These are phyloP conservation scores for Python bivittatus DNA, from an alignment of 2,113 vertebrate genomes.

Conservation along the genomic window DNA sequence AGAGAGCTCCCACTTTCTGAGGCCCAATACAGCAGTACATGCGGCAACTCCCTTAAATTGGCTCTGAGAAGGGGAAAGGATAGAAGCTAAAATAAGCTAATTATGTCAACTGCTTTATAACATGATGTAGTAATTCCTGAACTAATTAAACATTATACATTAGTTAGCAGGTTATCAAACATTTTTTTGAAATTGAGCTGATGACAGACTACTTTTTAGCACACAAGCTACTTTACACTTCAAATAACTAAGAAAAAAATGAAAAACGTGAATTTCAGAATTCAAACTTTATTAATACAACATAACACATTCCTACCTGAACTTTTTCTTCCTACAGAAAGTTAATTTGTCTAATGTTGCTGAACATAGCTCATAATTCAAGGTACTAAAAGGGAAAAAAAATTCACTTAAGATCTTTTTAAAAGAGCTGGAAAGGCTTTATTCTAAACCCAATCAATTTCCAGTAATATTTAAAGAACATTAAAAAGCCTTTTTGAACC, in stretches of 20 bases:
- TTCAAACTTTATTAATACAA: constrained; percentile 51
- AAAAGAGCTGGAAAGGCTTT: not conserved
- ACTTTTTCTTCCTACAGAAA: constrained; percentile 47
- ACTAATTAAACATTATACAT: constrained; percentile 52
- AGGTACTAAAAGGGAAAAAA: too few species aligned
- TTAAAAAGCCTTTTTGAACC: not conserved
- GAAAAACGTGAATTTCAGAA: constrained; percentile 22
- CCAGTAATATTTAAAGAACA: not conserved
- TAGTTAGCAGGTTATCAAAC: constrained; percentile 28
- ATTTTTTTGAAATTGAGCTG: constrained; percentile 4
- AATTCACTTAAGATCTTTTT: not conserved
- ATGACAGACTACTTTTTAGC: constrained; percentile 54
- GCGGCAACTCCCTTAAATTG: not conserved
- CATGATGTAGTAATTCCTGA: constrained; percentile 39
- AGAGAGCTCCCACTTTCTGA: not conserved
- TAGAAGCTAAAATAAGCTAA: constrained; percentile 41
- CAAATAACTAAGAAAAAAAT: constrained; percentile 28
- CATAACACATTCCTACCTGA: constrained; percentile 44
- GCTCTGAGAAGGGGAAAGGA: not conserved
- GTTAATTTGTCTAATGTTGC: constrained; percentile 22
- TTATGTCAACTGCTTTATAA: constrained; percentile 18
- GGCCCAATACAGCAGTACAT: not conserved
- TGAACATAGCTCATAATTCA: constrained; percentile 23
- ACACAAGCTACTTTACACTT: constrained; percentile 57
- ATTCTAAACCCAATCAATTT: not conserved